Base-by-base conservation (phyloP, 2,888 invertebrate species). In the Parasteatoda lunata region DNA sequence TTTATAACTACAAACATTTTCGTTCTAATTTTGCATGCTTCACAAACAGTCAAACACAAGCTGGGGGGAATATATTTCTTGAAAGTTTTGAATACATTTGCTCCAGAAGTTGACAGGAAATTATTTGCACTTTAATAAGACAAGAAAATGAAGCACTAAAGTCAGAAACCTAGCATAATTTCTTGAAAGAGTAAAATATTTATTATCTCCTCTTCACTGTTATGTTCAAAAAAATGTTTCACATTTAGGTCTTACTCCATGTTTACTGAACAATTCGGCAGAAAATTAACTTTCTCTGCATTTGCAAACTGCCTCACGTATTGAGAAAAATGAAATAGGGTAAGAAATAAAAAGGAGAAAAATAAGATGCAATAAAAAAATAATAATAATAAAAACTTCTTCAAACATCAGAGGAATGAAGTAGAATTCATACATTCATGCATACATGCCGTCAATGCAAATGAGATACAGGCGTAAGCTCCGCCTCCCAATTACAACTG, bases 181-280 rank as follows among this genome's bases (percentile, higher is more conserved):
- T 30, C 30, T 30, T 30, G 30, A 30, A 30, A 30, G 30, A 30
- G 30, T 30, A 30, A 30, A 30, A 30, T 30, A 30, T 30, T 30
- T 30, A 30, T 30, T 30, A 30, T 30, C 30, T 30, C 30, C 30
- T 30, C 30, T 30, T 30, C 30, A 30, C 30, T 1, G 30, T 30
- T 30, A 30, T 2, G 30, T 30, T 30, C 30, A 30, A 30, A 30
- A 30, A 30, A 30, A 30, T 30, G 30, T 30, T 30, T 30, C 70
- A 79, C 79, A 75, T 68, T 79, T 79, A 79, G 75, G 78, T 59
- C 66, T 30, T 68, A 13, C 15, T 76, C 54, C 65, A 85, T 85
- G 84, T 85, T 85, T 85, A 85, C 84, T 69, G 75, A 85, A 85
- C 84, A 79, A 85, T 85, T 78, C 78, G 70, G 54, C 52, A 51